Base-by-base conservation (phyloP, 2,113 vertebrate species). In the Seriola dumerili region DNA sequence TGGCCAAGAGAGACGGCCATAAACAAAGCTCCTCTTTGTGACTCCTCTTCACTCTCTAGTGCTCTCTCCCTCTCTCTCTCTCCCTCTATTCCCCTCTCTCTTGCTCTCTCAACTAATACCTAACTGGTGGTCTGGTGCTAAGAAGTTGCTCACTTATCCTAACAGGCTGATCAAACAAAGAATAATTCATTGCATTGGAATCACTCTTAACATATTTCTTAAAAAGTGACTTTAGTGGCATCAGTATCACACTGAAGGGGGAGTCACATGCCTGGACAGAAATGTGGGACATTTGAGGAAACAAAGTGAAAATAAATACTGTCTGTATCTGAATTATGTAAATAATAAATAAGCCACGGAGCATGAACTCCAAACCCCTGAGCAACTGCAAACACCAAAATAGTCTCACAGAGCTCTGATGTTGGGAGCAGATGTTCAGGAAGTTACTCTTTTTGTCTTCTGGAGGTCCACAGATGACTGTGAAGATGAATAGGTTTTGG, bases 371-470 rank as follows among this genome's bases (percentile, higher is more conserved):
- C 29, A 90, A 87, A 84, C 90, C 92, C 79, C 81, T 59, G 87
- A 92, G 80, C 72, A 80, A 93, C 79, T 78, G 72, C 85, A 90
- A 91, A 94, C 86, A 85, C 90, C 84, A 91, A 91, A 91, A 94
- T 92, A 94, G 91, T 88, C 85, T 81, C 76, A 25, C 48, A 76
- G 72, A 85, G 90, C 88, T 92, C 88, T 94, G 93, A 94, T 94
- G 88, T 88, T 88, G 76, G 68, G 82, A 95, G 84, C 95, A 96
- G 94, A 94, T 96, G 95, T 95, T 91, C 91, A 93, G 94, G 93
- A 95, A 93, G 88, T 91, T 77, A 76, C 85, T 88, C 83, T 88
- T 88, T 91, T 83, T 89, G 79, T 85, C 76, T 40, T 85, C 50
- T 76, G 75, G 84, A 88, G 69, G 88, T 92, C 87, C 84, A 73